Base-by-base conservation (phyloP, 2,113 vertebrate genomes). In the Sinocyclocheilus grahami region DNA sequence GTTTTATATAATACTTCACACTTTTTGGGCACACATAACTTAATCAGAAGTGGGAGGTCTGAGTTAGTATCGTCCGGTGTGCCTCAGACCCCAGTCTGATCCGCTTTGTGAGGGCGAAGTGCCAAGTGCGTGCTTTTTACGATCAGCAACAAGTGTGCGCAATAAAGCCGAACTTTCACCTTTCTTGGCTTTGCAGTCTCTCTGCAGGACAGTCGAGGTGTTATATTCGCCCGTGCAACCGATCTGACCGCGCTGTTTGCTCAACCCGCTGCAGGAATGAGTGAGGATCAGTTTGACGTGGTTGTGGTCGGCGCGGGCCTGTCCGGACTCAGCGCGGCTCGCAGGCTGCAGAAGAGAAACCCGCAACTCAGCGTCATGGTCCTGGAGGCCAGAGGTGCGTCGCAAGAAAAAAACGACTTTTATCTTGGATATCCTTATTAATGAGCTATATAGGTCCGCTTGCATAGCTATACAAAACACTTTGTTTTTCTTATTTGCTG, bases 241-340 rank as follows among this genome's bases (percentile, higher is more conserved):
- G 22, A 12, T 24, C 10, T 51, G 4, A 9, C 8, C 42, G 14
- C 12, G 24, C 30, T 22, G 11, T 53, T 7, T 53, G 10, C 5
- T 51, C 13, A 14, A 33, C 3, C 20, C 13, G 33, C n/a, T 78
- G 62, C 48, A 16, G 76, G 37, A 11, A 94, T 94, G 93, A 90
- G 89, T 20, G 90, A 88, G 9, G 89, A 94, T 46, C 90, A 88
- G 22, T 95, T 93, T 90, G 94, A 95, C 18, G 91, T 95, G 53
- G 78, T 95, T 84, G 86, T 95, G 30, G 93, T 95, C 4, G 94
- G 95, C 0, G 94, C 94, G 0, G 95, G 94, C 12, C 80, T 95
- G 1, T 94, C 94, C 9, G 95, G 94, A 30, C 88, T 95, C 75
- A 93, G 90, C 55, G 92, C 94, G 4, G 94, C 94, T 85, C 89